These are phyloP conservation scores for Columba livia DNA, from an alignment of 2,113 vertebrate species.

Conservation along the genomic window DNA sequence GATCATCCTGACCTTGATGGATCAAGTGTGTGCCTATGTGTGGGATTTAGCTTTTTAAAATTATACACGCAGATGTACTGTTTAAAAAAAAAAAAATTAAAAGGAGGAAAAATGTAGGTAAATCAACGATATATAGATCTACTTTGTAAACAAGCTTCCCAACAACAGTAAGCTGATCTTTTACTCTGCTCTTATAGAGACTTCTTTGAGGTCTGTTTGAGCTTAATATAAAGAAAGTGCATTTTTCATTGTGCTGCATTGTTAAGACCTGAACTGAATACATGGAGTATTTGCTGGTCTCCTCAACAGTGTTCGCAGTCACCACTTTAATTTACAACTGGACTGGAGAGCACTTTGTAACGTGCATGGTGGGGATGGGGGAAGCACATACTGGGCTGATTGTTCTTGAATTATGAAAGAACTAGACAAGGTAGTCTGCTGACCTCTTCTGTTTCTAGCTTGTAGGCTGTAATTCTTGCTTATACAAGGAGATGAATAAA, in stretches of 20 bases:
- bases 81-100: not conserved
- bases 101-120: not conserved
- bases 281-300: not conserved
- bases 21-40: fast-evolving
- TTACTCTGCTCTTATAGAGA: not conserved
- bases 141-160: not conserved
- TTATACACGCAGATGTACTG: not conserved
- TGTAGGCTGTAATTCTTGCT: not conserved
- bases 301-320: not conserved
- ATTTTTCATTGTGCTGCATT: not conserved
- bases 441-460: not conserved
- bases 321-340: not conserved
- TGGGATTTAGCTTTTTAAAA: not conserved
- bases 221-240: not conserved
- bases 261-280: not conserved
- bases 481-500: not conserved
- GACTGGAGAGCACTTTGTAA: not conserved
- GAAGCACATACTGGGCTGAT: not conserved
- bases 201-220: not conserved
- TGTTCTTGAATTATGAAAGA: not conserved
- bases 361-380: not conserved
- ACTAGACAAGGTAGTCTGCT: not conserved
- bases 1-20: not conserved
- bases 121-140: not conserved
- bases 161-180: not conserved